These are phyloP conservation scores for Xiphophorus maculatus DNA, from an alignment of 2,113 vertebrate species.

Conservation along the genomic window DNA sequence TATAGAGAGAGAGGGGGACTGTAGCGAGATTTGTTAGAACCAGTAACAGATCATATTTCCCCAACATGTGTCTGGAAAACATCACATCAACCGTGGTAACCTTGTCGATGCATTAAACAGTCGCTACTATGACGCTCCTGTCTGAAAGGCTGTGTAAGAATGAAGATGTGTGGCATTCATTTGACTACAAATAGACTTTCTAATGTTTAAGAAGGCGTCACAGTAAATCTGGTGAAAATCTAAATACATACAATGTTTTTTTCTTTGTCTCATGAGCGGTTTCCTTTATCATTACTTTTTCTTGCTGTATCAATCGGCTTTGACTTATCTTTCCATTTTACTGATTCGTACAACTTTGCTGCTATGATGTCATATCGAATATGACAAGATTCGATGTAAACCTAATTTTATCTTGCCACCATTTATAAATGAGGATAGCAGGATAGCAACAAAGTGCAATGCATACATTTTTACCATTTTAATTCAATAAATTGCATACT, in stretches of 20 bases:
- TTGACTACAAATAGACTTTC: too few relatives aligned
- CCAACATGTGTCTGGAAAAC: conserved; percentile 41
- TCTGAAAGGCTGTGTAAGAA: neutral
- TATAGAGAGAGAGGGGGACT: conserved; percentile 13
- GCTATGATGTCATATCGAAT: too few relatives aligned
- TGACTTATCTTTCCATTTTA: neutral
- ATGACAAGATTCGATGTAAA: too few relatives aligned
- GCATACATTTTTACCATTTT: too few relatives aligned
- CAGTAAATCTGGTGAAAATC: neutral
- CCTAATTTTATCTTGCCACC: too few relatives aligned
- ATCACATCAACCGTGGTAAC: neutral
- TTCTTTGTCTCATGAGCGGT: neutral
- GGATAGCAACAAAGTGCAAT: too few relatives aligned
- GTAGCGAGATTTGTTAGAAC: conserved; percentile 47
- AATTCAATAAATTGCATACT: too few relatives aligned
- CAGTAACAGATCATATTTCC: conserved; percentile 70
- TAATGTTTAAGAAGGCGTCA: too few relatives aligned
- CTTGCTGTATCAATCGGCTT: neutral
- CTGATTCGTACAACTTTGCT: neutral
- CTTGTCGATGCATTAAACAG: neutral
- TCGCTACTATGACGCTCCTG: neutral
- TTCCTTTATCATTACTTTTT: neutral
- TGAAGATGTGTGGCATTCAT: neutral
- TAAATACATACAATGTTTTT: neutral
- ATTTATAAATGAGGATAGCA: too few relatives aligned